Evolutionary conservation across 2,888 invertebrate species (phyloP), one percentile per base, ranked within the genome.

Genomic region (Salpingus planirostris): DNA sequence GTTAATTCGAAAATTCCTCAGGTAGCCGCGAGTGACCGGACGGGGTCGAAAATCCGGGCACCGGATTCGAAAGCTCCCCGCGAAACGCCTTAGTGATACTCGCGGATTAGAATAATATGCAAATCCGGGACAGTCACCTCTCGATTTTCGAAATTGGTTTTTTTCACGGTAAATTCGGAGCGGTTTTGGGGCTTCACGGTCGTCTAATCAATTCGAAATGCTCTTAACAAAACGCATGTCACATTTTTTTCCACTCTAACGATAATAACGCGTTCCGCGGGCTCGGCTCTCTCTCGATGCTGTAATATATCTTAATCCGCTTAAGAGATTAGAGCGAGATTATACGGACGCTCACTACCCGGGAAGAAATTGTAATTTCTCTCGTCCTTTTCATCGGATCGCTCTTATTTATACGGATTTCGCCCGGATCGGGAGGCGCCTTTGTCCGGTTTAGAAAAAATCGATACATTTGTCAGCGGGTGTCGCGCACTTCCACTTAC

Each of bases 1-100:
- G 31, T 40, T 34, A 40, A 37, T 40, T 31, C 31, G 31, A 37
- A 39, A 40, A 33, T 40, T 33, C 33, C 27, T 24, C 27, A 25
- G n/a, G n/a, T n/a, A n/a, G n/a, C n/a, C n/a, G n/a, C n/a, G n/a
- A n/a, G n/a, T n/a, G n/a, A n/a, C n/a, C n/a, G n/a, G n/a, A n/a
- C n/a, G n/a, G n/a, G n/a, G n/a, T n/a, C n/a, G n/a, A n/a, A n/a
- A n/a, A n/a, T n/a, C n/a, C n/a, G n/a, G n/a, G n/a, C n/a, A n/a
- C n/a, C n/a, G n/a, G n/a, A n/a, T n/a, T n/a, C n/a, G n/a, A n/a
- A n/a, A n/a, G n/a, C n/a, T n/a, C n/a, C n/a, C n/a, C n/a, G n/a
- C n/a, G n/a, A n/a, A n/a, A n/a, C n/a, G n/a, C n/a, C n/a, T n/a
- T n/a, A n/a, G n/a, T n/a, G n/a, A n/a, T n/a, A n/a, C n/a, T n/a